Percentiles rank a stretch among this genome's conserved stretches.
phyloP scores from a whole-genome alignment of 2,888 invertebrate species.

The Mystacides longicornis region DNA sequence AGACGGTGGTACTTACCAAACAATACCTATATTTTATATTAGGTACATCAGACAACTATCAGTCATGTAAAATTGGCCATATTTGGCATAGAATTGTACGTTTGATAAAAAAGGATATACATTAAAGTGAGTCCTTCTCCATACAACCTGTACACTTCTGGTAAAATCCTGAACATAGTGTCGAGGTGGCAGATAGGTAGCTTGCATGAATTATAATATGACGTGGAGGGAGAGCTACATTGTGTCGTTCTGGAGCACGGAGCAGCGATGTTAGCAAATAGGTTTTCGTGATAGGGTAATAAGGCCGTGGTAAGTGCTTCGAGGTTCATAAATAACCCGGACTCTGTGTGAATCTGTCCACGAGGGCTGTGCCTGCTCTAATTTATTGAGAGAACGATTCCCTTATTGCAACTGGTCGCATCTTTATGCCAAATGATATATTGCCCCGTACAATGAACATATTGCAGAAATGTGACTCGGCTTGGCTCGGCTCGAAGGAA shows the following conservation, averaged over 20 bases:
- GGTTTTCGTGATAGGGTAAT: slow-evolving; percentile 25
- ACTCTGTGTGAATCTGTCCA: slow-evolving; percentile 24
- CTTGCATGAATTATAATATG: slow-evolving; percentile 2
- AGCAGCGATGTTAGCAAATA: slow-evolving; percentile 25
- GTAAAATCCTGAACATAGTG: no score
- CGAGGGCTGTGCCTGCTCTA: slow-evolving; percentile 20
- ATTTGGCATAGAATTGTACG: no score
- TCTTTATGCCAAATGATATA: slow-evolving; percentile 21
- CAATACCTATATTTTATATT: no score
- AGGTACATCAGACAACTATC: no score
- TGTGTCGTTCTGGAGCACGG: neutral
- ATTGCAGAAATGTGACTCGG: neutral
- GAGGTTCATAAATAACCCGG: slow-evolving; percentile 21
- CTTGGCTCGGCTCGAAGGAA: neutral
- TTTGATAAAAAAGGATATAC: no score
- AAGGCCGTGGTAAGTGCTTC: slow-evolving; percentile 21
- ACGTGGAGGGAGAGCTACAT: no score
- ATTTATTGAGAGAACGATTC: slow-evolving; percentile 21
- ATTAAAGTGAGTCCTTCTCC: no score
- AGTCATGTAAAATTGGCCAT: no score
- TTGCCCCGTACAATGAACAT: slow-evolving; percentile 3
- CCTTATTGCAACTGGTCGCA: slow-evolving; percentile 19
- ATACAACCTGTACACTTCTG: no score
- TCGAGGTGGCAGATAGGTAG: no score
- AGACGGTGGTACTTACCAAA: no score